These are phyloP conservation scores for Xylota sylvarum DNA, from an alignment of 2,888 invertebrate genomes.

Conservation along the genomic window DNA sequence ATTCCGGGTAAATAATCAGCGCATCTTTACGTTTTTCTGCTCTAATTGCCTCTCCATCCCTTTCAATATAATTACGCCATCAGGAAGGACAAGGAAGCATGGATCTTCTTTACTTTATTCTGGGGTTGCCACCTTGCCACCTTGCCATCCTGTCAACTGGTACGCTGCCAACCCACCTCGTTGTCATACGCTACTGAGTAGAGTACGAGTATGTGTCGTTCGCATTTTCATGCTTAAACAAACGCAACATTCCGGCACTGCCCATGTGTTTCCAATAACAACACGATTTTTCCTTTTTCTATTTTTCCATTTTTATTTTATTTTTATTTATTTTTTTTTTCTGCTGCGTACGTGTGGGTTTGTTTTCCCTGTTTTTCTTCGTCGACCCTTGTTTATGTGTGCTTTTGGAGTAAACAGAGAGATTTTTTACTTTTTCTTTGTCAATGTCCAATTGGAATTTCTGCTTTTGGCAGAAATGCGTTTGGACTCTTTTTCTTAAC, in stretches of 20 bases:
- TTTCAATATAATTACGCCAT: slow-evolving; percentile 32
- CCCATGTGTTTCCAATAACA: slow-evolving; percentile 61
- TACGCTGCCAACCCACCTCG: neutral
- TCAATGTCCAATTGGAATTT: slow-evolving; percentile 36
- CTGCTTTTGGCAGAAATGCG: slow-evolving; percentile 47
- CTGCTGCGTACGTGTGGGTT: slow-evolving; percentile 13
- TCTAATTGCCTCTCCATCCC: slow-evolving; percentile 36
- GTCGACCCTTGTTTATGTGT: slow-evolving; percentile 1
- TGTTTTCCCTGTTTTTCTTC: slow-evolving; percentile 20
- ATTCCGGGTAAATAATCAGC: slow-evolving; percentile 60
- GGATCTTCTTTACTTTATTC: neutral
- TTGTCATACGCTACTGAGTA: neutral
- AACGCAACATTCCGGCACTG: slow-evolving; percentile 50
- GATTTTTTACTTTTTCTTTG: slow-evolving; percentile 22
- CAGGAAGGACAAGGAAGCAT: neutral
- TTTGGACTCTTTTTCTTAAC: slow-evolving; percentile 4
- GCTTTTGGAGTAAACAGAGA: slow-evolving; percentile 24
- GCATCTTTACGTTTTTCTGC: slow-evolving; percentile 40
- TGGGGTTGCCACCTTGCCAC: neutral
- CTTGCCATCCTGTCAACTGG: neutral
- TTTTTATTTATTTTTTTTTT: slow-evolving; percentile 1
- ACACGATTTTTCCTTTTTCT: slow-evolving; percentile 29
- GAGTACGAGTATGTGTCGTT: slow-evolving; percentile 3
- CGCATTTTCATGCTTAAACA: slow-evolving; percentile 40
- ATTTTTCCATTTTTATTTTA: neutral